Conservation (phyloP, 2,888 invertebrate species). For the Stegana nigrithorax region DNA sequence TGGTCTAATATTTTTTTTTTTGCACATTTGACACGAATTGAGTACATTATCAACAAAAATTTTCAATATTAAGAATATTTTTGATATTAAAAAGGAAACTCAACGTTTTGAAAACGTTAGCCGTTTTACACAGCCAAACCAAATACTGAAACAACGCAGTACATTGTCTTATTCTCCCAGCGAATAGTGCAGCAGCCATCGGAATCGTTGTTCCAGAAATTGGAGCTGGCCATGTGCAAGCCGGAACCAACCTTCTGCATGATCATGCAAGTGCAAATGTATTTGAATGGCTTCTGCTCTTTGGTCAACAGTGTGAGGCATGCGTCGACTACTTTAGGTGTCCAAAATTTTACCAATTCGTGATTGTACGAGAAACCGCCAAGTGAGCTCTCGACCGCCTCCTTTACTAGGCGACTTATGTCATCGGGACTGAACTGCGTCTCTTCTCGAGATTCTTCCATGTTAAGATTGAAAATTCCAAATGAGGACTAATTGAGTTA, state of each 20-base stretch:
- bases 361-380: background rate
- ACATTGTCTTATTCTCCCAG: constrained; percentile 99
- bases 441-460: background rate
- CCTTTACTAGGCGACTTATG: constrained; percentile 4
- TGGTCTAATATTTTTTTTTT: too few relatives aligned
- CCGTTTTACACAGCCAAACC: constrained; percentile 65
- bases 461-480: background rate
- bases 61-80: too few relatives aligned
- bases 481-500: too few relatives aligned
- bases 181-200: constrained; percentile 99
- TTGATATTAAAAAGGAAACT: too few relatives aligned
- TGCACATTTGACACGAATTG: too few relatives aligned
- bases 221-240: constrained; percentile 96
- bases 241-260: constrained; percentile 99
- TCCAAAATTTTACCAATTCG: background rate
- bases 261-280: constrained; percentile 98
- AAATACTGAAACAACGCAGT: constrained; percentile 83
- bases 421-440: constrained; percentile 2
- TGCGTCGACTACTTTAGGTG: constrained; percentile 84
- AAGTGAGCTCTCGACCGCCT: background rate
- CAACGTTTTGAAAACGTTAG: too few relatives aligned
- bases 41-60: too few relatives aligned
- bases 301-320: constrained; percentile 94
- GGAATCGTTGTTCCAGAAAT: constrained; percentile 98
- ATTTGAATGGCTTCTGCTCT: constrained; percentile 97